Conservation (phyloP, 2,888 invertebrate genomes). For the Cerastoderma edule region DNA sequence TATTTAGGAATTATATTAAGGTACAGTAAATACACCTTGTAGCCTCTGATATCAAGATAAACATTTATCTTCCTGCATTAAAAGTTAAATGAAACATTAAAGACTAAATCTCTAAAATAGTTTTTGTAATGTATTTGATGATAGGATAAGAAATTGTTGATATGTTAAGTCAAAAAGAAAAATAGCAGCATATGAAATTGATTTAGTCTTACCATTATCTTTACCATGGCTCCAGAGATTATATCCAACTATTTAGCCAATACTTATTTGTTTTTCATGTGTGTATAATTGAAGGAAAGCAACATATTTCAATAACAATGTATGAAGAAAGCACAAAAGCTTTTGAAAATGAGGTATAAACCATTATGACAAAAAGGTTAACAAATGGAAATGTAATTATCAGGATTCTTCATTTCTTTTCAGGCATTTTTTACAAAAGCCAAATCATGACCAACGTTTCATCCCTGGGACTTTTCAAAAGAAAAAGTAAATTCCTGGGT, state of each 20-base stretch:
- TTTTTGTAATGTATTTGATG: neutral
- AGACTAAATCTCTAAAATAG: no score
- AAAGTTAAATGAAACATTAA: no score
- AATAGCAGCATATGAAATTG: neutral
- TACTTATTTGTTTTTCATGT: neutral
- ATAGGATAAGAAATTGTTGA: neutral
- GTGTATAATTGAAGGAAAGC: no score
- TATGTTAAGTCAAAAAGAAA: neutral
- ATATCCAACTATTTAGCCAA: neutral
- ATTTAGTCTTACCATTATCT: neutral
- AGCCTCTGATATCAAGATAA: neutral
- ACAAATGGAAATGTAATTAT: no score
- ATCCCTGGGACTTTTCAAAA: no score
- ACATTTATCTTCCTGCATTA: no score
- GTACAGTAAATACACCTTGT: slow-evolving; percentile 72
- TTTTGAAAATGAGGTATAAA: neutral
- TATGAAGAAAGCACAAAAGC: no score
- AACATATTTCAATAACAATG: no score
- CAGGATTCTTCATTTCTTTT: slow-evolving; percentile 50
- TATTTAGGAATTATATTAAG: slow-evolving; percentile 84
- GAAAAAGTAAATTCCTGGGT: no score
- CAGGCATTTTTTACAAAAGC: slow-evolving; percentile 74
- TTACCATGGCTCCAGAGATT: no score
- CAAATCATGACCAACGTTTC: slow-evolving; percentile 69
- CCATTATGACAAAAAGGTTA: no score